Percentiles rank a stretch among this genome's conserved stretches.
phyloP scores from a whole-genome alignment of 2,888 invertebrate species.

The Drosophila tripunctata region DNA sequence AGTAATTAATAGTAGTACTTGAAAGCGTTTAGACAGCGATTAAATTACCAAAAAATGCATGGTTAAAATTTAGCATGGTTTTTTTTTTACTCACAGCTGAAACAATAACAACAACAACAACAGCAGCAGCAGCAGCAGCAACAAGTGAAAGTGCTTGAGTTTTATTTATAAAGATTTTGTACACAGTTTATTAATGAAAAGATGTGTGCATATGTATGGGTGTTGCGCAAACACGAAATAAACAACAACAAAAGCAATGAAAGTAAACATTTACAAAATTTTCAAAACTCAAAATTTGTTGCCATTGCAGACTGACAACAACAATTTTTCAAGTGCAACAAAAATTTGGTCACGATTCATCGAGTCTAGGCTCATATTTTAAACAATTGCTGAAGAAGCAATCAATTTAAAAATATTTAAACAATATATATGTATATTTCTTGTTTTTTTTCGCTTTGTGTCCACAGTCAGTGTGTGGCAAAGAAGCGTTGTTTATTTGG shows the following conservation, averaged over 20 bases:
- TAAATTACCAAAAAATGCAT: slow-evolving; percentile 3
- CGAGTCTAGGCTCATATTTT: no score
- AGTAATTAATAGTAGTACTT: background rate
- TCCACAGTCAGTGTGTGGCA: slow-evolving; percentile 27
- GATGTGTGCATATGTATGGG: background rate
- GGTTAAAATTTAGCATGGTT: background rate
- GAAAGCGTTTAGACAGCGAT: background rate
- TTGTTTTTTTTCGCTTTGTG: slow-evolving; percentile 8
- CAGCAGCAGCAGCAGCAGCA: slow-evolving; percentile 37
- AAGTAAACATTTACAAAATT: slow-evolving; percentile 27
- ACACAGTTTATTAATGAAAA: slow-evolving; percentile 13
- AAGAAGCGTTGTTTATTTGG: slow-evolving; percentile 27
- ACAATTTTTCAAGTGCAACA: slow-evolving; percentile 66
- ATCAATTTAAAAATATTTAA: slow-evolving; percentile 21
- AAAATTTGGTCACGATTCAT: slow-evolving; percentile 51
- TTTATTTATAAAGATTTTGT: slow-evolving; percentile 58
- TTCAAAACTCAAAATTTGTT: slow-evolving; percentile 27
- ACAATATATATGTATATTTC: background rate
- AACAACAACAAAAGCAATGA: slow-evolving; percentile 8
- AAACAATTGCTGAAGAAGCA: slow-evolving; percentile 34
- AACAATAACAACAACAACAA: background rate
- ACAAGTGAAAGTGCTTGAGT: slow-evolving; percentile 65
- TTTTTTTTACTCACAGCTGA: no score
- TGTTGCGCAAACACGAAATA: slow-evolving; percentile 52
- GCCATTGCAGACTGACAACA: slow-evolving; percentile 33